Base-by-base conservation (phyloP, 2,888 invertebrate genomes). In the Metellina segmentata region DNA sequence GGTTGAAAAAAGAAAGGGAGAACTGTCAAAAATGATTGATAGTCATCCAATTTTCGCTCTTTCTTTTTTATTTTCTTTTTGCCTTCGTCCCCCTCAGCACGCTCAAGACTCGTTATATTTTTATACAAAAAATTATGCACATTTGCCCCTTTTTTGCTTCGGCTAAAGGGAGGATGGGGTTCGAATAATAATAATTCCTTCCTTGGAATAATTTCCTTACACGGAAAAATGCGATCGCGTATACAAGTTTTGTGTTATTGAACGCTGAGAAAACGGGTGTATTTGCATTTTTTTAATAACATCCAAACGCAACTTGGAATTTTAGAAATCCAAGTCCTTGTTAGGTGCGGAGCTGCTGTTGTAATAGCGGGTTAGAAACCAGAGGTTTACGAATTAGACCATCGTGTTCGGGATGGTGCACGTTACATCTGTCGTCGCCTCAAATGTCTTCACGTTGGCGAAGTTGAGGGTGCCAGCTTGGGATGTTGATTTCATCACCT, bases 21-120 rank as follows among this genome's bases (percentile, higher is more conserved):
- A 86, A 48, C 82, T 91, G 91, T 91, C 91, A 91, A 87, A 83
- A 91, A 87, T 91, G 91, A 91, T 91, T 81, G 91, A 91, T 91
- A 69, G 82, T 77, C 79, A 81, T 70, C 90, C 82, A 91, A 86
- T 91, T 91, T 91, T 86, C 78, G 53, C 81, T 49, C 81, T 34
- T 69, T 20, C 75, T 34, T 81, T 83, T 53, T 53, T 77, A 49
- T 74, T 34, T 69, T 20, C 75, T 34, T 81, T 83, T 53, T 53
- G 16, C 53, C 7, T 16, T 34, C 52, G 52, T 75, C 74, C n/a
- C 51, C 61, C 74, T 77, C 61, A 71, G 16, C 72, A 20, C 72
- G 20, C 72, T 87, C 49, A 51, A 19, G 81, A 61, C 61, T 61
- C 78, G 77, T 89, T 82, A 75, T 69, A 74, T 85, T 85, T 61